These are phyloP conservation scores for Peromyscus californicus DNA, from an alignment of 2,113 vertebrate species.

Conservation along the genomic window DNA sequence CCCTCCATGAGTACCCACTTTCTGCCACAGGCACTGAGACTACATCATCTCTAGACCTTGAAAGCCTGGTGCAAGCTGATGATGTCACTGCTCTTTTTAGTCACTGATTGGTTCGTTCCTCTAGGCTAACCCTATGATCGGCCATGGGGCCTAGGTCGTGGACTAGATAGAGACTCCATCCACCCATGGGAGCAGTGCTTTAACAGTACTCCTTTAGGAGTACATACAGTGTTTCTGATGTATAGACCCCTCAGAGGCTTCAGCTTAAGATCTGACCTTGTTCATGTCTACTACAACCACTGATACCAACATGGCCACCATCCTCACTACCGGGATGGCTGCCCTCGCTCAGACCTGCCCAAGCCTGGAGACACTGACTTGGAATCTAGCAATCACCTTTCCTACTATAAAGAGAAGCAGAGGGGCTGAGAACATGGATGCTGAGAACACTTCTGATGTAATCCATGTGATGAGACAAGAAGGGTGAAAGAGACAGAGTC, in stretches of 20 bases:
- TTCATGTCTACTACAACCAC: neutral
- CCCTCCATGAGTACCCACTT: neutral
- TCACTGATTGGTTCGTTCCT: neutral
- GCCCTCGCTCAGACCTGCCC: neutral
- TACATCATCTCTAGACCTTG: neutral
- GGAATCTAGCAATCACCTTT: neutral
- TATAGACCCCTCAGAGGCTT: neutral
- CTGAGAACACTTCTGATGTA: neutral
- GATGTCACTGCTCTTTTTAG: neutral
- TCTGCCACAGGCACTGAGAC: neutral
- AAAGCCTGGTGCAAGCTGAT: neutral
- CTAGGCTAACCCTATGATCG: neutral
- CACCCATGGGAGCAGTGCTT: accelerated
- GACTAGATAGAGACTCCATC: neutral
- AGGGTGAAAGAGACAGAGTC: neutral
- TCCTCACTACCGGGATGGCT: neutral
- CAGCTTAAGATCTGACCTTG: neutral
- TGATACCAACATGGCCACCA: neutral
- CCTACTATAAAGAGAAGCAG: neutral
- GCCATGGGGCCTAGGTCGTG: neutral
- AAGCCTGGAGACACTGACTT: neutral
- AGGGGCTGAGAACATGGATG: neutral
- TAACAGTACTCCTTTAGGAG: neutral
- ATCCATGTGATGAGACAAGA: neutral
- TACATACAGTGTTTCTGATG: neutral